Percentiles rank a stretch among this genome's conserved stretches.
Conservation (phyloP, 2,888 invertebrate genomes). For the Rhingia rostrata region DNA sequence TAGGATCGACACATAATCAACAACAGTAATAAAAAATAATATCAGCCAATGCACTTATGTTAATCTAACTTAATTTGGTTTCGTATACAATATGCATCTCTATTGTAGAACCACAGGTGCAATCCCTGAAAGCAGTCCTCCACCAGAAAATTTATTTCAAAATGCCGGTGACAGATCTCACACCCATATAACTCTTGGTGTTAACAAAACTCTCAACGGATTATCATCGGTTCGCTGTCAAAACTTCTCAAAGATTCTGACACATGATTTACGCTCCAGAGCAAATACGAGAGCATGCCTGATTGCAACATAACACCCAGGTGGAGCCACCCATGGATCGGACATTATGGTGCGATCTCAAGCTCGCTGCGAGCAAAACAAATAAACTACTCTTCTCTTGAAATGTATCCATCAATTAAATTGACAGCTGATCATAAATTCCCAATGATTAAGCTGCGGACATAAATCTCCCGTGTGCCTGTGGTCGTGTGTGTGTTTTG, state of each 20-base stretch:
- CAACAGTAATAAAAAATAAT: too few species aligned
- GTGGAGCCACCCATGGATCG: slow-evolving; percentile 62
- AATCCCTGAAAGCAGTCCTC: too few species aligned
- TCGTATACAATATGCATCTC: too few species aligned
- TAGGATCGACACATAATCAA: too few species aligned
- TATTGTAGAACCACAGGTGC: neutral
- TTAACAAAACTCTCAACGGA: slow-evolving; percentile 57
- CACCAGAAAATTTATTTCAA: slow-evolving; percentile 1
- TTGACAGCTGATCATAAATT: slow-evolving; percentile 71
- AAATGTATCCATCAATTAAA: slow-evolving; percentile 70
- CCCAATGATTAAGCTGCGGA: slow-evolving; percentile 54
- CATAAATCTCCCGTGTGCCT: slow-evolving; percentile 45
- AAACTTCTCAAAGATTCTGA: slow-evolving; percentile 42
- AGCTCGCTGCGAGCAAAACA: slow-evolving; percentile 41
- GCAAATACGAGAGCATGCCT: slow-evolving; percentile 10
- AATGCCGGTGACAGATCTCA: slow-evolving; percentile 36
- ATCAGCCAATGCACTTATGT: too few species aligned
- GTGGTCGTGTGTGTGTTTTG: slow-evolving; percentile 10
- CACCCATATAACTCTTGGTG: slow-evolving; percentile 30
- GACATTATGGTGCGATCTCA: slow-evolving; percentile 7
- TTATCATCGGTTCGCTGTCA: slow-evolving; percentile 47
- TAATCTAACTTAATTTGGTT: too few species aligned
- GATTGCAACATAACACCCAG: slow-evolving; percentile 64
- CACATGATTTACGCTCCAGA: slow-evolving; percentile 62
- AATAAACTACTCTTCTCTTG: slow-evolving; percentile 48